A percentile compares a stretch with the other conserved stretches of the same genome.
Conservation (phyloP, 2,113 vertebrate genomes). For the Menidia beryllina region DNA sequence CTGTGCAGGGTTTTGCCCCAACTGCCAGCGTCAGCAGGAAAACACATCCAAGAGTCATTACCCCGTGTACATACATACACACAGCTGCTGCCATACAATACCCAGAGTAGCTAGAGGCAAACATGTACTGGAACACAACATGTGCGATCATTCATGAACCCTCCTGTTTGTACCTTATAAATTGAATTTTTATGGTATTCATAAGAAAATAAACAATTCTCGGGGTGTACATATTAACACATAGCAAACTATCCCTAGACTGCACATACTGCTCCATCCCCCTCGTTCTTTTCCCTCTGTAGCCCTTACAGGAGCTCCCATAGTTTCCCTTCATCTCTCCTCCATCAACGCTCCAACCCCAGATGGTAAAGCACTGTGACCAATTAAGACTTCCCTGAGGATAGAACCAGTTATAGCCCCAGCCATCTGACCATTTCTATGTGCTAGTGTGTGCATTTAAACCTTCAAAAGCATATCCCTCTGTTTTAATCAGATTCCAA, state of each 20-base stretch:
- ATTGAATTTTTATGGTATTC: slow-evolving; percentile 60
- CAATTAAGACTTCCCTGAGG: slow-evolving; percentile 80
- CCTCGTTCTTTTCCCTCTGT: slow-evolving; percentile 1
- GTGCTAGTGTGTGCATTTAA: slow-evolving; percentile 7
- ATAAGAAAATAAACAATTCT: slow-evolving; percentile 55
- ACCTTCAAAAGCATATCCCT: slow-evolving; percentile 48
- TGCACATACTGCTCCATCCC: slow-evolving; percentile 19
- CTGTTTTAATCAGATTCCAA: slow-evolving; percentile 66
- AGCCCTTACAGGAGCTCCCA: slow-evolving; percentile 55
- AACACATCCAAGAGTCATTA: slow-evolving; percentile 44
- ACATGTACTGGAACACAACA: slow-evolving; percentile 2
- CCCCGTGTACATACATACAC: slow-evolving; percentile 24
- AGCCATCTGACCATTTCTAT: slow-evolving; percentile 73
- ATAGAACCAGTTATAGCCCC: slow-evolving; percentile 72
- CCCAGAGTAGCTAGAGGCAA: slow-evolving; percentile 38
- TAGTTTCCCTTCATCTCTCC: slow-evolving; percentile 61
- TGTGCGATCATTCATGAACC: slow-evolving; percentile 11
- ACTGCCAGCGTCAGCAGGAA: slow-evolving; percentile 58
- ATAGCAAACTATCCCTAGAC: slow-evolving; percentile 54
- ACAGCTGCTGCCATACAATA: slow-evolving; percentile 35
- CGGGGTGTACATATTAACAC: slow-evolving; percentile 59
- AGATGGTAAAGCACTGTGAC: slow-evolving; percentile 82
- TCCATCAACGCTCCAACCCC: slow-evolving; percentile 68
- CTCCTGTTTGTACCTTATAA: slow-evolving; percentile 40
- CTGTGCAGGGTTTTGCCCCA: slow-evolving; percentile 49